Evolutionary conservation across 2,113 vertebrate genomes (phyloP).

Genomic region (Ictidomys tridecemlineatus): DNA sequence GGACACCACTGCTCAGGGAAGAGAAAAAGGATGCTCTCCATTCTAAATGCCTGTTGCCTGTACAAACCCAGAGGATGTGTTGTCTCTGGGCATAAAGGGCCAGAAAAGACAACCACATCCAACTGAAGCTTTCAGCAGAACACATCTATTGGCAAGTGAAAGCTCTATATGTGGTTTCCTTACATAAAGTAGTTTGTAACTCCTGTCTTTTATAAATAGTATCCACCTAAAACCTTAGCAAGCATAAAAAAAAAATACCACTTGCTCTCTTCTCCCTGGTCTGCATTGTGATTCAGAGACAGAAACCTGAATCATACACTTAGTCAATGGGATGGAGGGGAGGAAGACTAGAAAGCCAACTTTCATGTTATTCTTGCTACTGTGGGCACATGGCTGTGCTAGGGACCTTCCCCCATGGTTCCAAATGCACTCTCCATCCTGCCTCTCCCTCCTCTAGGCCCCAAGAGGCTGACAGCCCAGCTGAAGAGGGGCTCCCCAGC

Average conservation of each 20-base stretch:
- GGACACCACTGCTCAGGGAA: not conserved
- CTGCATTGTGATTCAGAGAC: not conserved
- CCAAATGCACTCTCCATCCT: not conserved
- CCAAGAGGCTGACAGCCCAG: not conserved
- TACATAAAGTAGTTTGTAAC: slow-evolving; percentile 5
- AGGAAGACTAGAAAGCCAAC: not conserved
- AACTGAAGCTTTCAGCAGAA: slow-evolving; percentile 35
- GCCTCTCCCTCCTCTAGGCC: not conserved
- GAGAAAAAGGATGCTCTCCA: not conserved
- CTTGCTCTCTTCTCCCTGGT: not conserved
- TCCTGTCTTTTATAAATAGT: slow-evolving; percentile 38
- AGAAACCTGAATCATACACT: not conserved
- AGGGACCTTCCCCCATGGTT: not conserved
- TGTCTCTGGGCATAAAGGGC: slow-evolving; percentile 7
- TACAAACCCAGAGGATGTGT: not conserved
- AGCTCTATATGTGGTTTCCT: slow-evolving; percentile 26
- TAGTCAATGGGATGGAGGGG: not conserved
- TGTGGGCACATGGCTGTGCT: not conserved
- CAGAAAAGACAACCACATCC: slow-evolving; percentile 33
- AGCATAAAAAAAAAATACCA: not conserved
- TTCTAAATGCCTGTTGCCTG: not conserved
- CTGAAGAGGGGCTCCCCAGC: not conserved
- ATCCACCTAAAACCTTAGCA: slow-evolving; percentile 47
- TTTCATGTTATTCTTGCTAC: not conserved
- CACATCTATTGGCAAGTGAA: not conserved